phyloP scores from a whole-genome alignment of 2,113 vertebrate species.

The Vimba vimba region DNA sequence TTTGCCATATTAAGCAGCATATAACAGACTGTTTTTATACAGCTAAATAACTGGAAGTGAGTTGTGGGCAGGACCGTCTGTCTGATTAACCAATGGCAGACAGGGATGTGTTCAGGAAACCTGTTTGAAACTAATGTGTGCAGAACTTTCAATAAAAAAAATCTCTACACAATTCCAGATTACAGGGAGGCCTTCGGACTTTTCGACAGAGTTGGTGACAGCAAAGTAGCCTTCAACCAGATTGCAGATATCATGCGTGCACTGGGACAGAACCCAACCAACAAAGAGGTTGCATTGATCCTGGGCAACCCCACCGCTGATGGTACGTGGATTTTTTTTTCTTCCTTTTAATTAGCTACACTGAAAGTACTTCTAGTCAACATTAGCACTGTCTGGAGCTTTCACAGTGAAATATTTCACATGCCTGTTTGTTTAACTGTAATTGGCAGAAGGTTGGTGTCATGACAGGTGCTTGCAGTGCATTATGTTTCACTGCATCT shows the following conservation, averaged over 20 bases:
- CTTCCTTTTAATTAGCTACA: not conserved
- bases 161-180: conserved; percentile 73
- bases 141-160: not conserved
- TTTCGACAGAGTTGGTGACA: conserved; percentile 94
- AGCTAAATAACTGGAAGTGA: not conserved
- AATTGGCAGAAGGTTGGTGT: not conserved
- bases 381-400: not conserved
- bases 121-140: not conserved
- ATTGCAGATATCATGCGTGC: conserved; percentile 94
- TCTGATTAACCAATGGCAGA: not conserved
- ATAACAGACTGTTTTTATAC: not conserved
- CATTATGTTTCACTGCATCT: not conserved
- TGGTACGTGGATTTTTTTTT: conserved; percentile 73
- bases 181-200: conserved; percentile 98
- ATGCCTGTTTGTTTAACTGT: not conserved
- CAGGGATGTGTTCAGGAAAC: not conserved
- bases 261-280: conserved; percentile 98
- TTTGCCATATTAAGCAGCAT: not conserved
- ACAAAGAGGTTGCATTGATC: conserved; percentile 88
- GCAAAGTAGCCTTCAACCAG: conserved; percentile 91
- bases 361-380: not conserved
- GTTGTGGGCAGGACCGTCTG: not conserved
- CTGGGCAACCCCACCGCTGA: conserved; percentile 88
- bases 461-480: not conserved
- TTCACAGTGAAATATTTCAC: not conserved